phyloP scores from a whole-genome alignment of 2,113 vertebrate species.

The Stercorarius parasiticus region DNA sequence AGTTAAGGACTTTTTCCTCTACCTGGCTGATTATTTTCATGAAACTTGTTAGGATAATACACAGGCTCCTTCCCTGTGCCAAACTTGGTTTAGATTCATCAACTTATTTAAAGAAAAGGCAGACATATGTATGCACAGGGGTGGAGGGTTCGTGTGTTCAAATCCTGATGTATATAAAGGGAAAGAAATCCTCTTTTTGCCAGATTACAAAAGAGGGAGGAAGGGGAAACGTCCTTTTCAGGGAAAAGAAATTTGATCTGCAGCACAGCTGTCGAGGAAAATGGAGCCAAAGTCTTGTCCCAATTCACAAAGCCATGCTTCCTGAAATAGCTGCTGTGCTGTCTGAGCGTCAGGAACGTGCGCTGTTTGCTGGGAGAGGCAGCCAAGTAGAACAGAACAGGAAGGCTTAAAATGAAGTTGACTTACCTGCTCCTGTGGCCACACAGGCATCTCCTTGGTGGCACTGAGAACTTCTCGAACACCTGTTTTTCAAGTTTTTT shows the following conservation, averaged over 20 bases:
- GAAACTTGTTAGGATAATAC: background rate
- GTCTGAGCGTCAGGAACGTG: background rate
- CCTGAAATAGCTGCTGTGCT: background rate
- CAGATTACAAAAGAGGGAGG: background rate
- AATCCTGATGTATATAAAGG: background rate
- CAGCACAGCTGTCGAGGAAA: background rate
- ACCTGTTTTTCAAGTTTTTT: background rate
- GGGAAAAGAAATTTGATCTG: background rate
- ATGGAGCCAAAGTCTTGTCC: background rate
- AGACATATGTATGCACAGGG: background rate
- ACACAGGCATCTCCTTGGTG: fast-evolving
- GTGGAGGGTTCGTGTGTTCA: background rate
- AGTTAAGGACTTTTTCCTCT: background rate
- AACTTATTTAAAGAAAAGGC: background rate
- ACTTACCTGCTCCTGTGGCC: background rate
- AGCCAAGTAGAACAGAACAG: background rate
- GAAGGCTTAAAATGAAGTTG: background rate
- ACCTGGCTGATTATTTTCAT: background rate
- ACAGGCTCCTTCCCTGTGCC: background rate
- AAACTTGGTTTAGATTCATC: background rate
- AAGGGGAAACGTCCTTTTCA: background rate
- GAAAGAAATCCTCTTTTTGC: background rate
- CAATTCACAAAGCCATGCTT: background rate
- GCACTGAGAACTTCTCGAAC: background rate
- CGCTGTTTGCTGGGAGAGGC: background rate